phyloP scores from a whole-genome alignment of 2,888 invertebrate species.

The Dryocosmus kuriphilus region DNA sequence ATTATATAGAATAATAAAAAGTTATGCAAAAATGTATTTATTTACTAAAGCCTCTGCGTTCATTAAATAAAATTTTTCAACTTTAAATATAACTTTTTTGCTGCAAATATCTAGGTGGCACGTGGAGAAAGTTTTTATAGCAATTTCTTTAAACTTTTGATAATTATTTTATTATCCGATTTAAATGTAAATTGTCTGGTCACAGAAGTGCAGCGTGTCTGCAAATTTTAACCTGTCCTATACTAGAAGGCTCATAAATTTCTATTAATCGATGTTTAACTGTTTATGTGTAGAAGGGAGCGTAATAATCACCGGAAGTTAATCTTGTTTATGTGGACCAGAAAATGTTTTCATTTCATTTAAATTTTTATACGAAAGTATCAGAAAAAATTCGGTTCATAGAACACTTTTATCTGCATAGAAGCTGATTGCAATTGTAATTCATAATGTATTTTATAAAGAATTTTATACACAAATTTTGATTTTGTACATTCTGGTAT shows the following conservation, averaged over 20 bases:
- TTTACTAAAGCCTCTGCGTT: too few species aligned
- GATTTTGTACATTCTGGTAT: neutral
- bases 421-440: neutral
- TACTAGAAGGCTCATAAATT: neutral
- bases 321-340: neutral
- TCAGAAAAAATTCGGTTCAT: too few species aligned
- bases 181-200: neutral
- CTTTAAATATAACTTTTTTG: too few species aligned
- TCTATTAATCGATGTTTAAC: neutral
- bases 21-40: too few species aligned
- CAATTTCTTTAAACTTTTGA: too few species aligned
- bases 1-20: too few species aligned
- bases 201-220: neutral
- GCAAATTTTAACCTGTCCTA: neutral
- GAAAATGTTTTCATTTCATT: neutral
- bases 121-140: neutral
- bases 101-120: neutral
- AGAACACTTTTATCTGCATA: too few species aligned
- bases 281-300: neutral
- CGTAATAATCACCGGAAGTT: neutral
- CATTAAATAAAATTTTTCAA: too few species aligned
- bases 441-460: neutral
- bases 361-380: neutral
- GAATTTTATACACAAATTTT: neutral
- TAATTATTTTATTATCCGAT: neutral